phyloP scores from a whole-genome alignment of 1,140 invertebrate species.

The Zaprionus africanus region DNA sequence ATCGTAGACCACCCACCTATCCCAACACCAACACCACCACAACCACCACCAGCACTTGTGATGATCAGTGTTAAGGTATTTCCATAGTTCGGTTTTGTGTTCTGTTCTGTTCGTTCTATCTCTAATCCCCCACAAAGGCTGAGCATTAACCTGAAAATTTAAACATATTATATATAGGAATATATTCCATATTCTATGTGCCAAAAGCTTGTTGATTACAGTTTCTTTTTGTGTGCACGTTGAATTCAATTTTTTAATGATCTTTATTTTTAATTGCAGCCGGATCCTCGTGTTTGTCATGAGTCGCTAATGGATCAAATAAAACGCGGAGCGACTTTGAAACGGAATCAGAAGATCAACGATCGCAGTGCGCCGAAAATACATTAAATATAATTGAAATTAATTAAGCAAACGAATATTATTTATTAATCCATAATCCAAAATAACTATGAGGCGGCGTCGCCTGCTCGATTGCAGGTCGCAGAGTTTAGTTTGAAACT shows the following conservation, averaged over 20 bases:
- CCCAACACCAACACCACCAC: conserved; percentile 25
- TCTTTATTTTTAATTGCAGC: conserved; percentile 83
- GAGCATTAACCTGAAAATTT: conserved; percentile 43
- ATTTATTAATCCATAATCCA: conserved; percentile 49
- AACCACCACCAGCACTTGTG: conserved; percentile 50
- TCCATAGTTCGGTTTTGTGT: conserved; percentile 29
- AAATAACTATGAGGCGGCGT: conserved; percentile 54
- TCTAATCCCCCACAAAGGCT: conserved; percentile 51
- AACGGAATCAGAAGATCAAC: conserved; percentile 87
- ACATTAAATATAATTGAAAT: conserved; percentile 84
- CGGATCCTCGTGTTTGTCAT: conserved; percentile 89
- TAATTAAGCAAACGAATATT: conserved; percentile 44
- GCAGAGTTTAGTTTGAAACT: conserved; percentile 79
- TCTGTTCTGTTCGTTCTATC: conserved; percentile 36
- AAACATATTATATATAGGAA: neutral
- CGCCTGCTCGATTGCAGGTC: conserved; percentile 61
- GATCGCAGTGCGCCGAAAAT: conserved; percentile 89
- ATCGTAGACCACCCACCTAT: conserved; percentile 61
- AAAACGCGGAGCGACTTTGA: conserved; percentile 91
- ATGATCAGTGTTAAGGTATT: conserved; percentile 83
- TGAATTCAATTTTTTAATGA: neutral
- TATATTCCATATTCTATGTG: conserved; percentile 17
- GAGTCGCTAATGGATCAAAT: conserved; percentile 95
- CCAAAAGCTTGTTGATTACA: conserved; percentile 10
- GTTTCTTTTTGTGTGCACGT: neutral